Conservation (phyloP, 2,113 vertebrate genomes). For the Salvator merianae region DNA sequence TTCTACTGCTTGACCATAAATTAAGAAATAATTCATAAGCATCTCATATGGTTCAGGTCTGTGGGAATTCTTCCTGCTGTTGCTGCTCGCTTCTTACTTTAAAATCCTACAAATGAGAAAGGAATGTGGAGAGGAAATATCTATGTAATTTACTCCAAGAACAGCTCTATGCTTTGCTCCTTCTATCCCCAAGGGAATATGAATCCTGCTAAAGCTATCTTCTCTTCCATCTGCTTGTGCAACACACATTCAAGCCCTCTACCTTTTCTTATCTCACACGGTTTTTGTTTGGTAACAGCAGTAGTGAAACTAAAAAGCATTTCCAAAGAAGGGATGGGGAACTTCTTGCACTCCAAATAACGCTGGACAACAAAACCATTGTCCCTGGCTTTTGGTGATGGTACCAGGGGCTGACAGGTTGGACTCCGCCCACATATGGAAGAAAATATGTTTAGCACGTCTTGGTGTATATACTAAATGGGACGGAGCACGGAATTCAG, state of each 20-base stretch:
- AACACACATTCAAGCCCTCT: not conserved
- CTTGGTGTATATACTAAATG: too few species aligned
- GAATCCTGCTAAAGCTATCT: constrained; percentile 8
- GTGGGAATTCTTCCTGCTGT: too few species aligned
- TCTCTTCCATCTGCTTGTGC: not conserved
- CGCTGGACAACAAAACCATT: too few species aligned
- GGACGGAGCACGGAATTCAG: too few species aligned
- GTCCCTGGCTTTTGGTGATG: too few species aligned
- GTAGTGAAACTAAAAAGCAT: too few species aligned
- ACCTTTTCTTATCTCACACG: not conserved
- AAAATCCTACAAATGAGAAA: not conserved
- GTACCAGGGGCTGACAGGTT: too few species aligned
- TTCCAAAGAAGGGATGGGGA: too few species aligned
- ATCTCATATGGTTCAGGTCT: not conserved
- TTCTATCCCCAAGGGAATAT: not conserved
- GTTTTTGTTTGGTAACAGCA: too few species aligned
- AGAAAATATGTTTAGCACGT: too few species aligned
- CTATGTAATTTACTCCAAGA: not conserved
- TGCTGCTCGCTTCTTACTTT: constrained; percentile 19
- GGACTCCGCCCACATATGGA: too few species aligned
- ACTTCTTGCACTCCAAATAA: too few species aligned
- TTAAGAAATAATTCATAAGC: not conserved
- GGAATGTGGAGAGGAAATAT: constrained; percentile 5
- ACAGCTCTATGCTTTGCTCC: constrained; percentile 8
- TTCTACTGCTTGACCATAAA: not conserved